A percentile compares a stretch with the other conserved stretches of the same genome.
phyloP scores from a whole-genome alignment of 2,888 invertebrate genomes.

The Steinernema hermaphroditum region DNA sequence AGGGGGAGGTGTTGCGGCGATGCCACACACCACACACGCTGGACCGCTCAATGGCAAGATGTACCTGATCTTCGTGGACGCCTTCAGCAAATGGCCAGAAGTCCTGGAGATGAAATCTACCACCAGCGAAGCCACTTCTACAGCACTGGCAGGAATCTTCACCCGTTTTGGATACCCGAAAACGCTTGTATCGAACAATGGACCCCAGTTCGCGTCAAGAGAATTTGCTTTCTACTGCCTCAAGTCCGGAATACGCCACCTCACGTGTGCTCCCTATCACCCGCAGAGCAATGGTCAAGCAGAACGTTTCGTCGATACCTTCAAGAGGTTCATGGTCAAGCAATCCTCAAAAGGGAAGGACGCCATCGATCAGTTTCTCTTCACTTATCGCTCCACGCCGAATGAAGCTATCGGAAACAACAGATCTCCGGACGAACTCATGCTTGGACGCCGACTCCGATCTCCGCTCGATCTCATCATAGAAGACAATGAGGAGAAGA shows the following conservation, averaged over 20 bases:
- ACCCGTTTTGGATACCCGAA: slow-evolving; percentile 39
- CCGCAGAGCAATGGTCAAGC: slow-evolving; percentile 50
- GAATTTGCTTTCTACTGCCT: slow-evolving; percentile 40
- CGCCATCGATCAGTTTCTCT: not conserved
- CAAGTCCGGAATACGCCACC: slow-evolving; percentile 34
- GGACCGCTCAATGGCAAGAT: slow-evolving; percentile 61
- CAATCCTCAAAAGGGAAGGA: not conserved
- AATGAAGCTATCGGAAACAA: not conserved
- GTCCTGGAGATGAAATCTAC: slow-evolving; percentile 36
- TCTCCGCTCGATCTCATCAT: slow-evolving; percentile 29
- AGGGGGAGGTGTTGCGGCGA: too few species aligned
- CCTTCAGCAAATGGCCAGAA: slow-evolving; percentile 69
- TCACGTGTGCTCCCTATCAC: slow-evolving; percentile 43
- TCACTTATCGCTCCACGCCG: not conserved
- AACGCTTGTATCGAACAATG: slow-evolving; percentile 46
- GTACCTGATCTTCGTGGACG: slow-evolving; percentile 67
- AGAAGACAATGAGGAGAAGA: too few species aligned
- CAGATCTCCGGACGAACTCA: slow-evolving; percentile 38
- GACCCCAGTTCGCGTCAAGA: slow-evolving; percentile 40
- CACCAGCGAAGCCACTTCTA: slow-evolving; percentile 33
- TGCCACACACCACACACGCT: too few species aligned
- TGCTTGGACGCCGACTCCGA: slow-evolving; percentile 38
- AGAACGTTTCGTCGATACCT: slow-evolving; percentile 45
- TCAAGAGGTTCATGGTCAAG: slow-evolving; percentile 30
- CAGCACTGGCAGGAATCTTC: slow-evolving; percentile 36